phyloP scores from a whole-genome alignment of 2,113 vertebrate species.

The Cynoglossus semilaevis region DNA sequence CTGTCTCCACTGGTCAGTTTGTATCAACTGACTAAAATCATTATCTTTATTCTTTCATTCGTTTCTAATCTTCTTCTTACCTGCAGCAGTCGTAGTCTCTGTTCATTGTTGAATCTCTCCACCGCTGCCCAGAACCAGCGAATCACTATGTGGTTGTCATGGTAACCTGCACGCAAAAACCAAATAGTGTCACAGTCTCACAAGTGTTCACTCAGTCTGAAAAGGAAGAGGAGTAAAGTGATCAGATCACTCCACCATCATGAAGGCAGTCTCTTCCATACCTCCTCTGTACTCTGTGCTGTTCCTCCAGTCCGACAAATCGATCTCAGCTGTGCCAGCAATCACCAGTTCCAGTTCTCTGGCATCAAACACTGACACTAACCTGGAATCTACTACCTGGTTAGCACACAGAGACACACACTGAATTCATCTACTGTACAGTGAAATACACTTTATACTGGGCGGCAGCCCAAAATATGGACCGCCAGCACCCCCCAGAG shows the following conservation, averaged over 20 bases:
- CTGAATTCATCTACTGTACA: neutral
- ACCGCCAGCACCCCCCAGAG: no score
- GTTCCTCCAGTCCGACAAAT: constrained; percentile 90
- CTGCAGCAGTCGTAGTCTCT: constrained; percentile 88
- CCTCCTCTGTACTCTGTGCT: constrained; percentile 96
- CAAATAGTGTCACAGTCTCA: neutral
- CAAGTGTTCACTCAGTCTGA: neutral
- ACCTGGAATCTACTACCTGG: constrained; percentile 84
- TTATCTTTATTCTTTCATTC: no score
- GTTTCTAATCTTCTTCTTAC: constrained; percentile 52
- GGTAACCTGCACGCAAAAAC: constrained; percentile 80
- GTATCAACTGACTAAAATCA: no score
- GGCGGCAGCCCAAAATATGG: no score
- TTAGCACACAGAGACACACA: neutral
- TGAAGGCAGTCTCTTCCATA: constrained; percentile 28
- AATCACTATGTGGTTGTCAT: constrained; percentile 94
- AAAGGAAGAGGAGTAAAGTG: neutral
- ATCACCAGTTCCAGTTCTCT: constrained; percentile 92
- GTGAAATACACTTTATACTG: no score
- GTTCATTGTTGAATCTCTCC: constrained; percentile 94
- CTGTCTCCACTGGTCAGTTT: no score
- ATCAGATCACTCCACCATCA: no score
- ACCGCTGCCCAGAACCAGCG: constrained; percentile 96
- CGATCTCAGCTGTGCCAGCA: constrained; percentile 92
- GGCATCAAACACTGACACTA: constrained; percentile 86